Conservation (phyloP, 2,797 vertebrate species). For the Sparus aurata region DNA sequence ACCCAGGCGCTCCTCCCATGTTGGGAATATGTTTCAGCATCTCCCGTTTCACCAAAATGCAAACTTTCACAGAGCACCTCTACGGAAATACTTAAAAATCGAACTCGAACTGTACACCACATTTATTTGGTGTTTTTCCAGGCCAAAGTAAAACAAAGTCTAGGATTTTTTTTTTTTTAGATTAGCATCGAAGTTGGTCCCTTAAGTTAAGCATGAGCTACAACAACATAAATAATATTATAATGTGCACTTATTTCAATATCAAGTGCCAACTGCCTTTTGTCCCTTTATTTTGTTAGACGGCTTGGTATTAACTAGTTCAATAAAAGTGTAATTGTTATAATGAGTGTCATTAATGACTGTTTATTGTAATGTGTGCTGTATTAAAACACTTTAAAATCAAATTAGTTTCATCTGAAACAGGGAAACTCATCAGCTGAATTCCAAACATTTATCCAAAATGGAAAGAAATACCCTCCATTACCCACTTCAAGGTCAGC, state of each 20-base stretch:
- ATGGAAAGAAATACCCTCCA: neutral
- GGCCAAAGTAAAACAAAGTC: neutral
- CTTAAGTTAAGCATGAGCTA: too few species aligned
- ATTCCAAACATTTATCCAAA: neutral
- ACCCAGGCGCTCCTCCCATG: slow-evolving; percentile 22
- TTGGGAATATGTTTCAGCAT: slow-evolving; percentile 13
- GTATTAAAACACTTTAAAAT: neutral
- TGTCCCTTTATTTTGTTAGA: neutral
- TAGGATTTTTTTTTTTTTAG: neutral
- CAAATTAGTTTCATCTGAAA: neutral
- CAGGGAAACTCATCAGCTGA: neutral
- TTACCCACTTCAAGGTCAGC: slow-evolving; percentile 6
- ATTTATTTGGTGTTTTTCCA: neutral
- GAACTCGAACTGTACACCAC: neutral
- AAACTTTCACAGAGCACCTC: neutral
- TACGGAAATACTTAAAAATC: neutral
- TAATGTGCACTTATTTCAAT: neutral
- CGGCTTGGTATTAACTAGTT: neutral
- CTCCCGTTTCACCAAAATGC: slow-evolving; percentile 7
- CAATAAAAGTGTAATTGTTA: neutral
- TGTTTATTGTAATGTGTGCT: neutral
- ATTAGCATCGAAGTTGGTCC: too few species aligned
- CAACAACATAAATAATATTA: too few species aligned
- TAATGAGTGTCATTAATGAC: neutral
- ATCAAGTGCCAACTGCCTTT: neutral